Percentiles rank a stretch among this genome's conserved stretches.
Conservation (phyloP, 1,140 invertebrate genomes). For the Antheraea mylitta region DNA sequence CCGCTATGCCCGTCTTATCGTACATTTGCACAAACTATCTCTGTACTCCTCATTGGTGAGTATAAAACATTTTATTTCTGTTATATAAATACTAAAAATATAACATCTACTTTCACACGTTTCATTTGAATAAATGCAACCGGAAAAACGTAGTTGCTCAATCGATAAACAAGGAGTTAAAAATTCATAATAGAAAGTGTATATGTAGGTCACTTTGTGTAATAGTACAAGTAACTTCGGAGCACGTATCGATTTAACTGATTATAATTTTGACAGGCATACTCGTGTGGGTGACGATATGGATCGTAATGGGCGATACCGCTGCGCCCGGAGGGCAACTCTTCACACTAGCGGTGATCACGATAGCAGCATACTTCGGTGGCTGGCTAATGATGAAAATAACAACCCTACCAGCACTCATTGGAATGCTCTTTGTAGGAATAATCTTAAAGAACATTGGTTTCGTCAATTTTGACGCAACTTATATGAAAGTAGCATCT, state of each 20-base stretch:
- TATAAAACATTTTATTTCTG: conserved; percentile 11
- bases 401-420: conserved; percentile 90
- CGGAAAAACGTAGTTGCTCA: conserved; percentile 11
- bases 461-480: conserved; percentile 84
- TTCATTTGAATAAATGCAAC: conserved; percentile 9
- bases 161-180: conserved; percentile 6
- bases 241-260: conserved; percentile 8
- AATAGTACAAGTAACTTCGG: conserved; percentile 3
- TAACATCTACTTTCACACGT: conserved; percentile 11
- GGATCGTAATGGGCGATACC: conserved; percentile 85
- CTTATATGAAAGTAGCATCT: conserved; percentile 81
- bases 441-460: conserved; percentile 89
- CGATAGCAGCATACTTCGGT: conserved; percentile 88
- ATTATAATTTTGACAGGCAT: conserved; percentile 70
- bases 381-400: conserved; percentile 87
- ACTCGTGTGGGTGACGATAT: conserved; percentile 88
- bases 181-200: conserved; percentile 13
- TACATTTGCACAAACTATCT: conserved; percentile 85
- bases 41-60: conserved; percentile 83
- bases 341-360: conserved; percentile 87
- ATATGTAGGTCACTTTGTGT: conserved; percentile 12
- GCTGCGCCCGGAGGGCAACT: conserved; percentile 89
- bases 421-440: conserved; percentile 92
- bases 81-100: conserved; percentile 11
- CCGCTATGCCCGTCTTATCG: conserved; percentile 90